Percentiles rank a stretch among this genome's conserved stretches.
These are phyloP conservation scores for Coboldia fuscipes DNA, from an alignment of 1,140 invertebrate species.

Conservation along the genomic window DNA sequence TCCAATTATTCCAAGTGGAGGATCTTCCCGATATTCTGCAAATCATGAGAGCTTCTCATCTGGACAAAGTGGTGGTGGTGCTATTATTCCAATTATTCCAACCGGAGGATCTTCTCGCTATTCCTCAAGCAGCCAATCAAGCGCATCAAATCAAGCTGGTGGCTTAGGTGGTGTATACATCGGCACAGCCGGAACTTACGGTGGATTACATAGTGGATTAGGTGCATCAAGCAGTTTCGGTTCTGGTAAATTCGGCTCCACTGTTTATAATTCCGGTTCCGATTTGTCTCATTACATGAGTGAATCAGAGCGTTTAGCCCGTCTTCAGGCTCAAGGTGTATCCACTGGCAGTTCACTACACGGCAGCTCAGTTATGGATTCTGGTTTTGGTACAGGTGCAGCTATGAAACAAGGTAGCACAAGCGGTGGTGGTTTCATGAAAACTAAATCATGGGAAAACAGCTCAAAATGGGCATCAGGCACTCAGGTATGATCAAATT, in stretches of 20 bases:
- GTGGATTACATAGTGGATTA: no score
- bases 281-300: slow-evolving; percentile 5
- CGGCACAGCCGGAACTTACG: no score
- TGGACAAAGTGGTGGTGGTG: no score
- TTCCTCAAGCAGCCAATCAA: no score
- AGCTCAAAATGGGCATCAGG: slow-evolving; percentile 21
- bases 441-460: slow-evolving; percentile 20
- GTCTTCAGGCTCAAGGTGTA: slow-evolving; percentile 7
- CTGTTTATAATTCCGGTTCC: not conserved
- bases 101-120: no score
- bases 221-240: not conserved
- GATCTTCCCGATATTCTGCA: no score
- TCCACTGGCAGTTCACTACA: slow-evolving; percentile 6
- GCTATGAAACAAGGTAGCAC: slow-evolving; percentile 2
- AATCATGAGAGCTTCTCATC: no score
- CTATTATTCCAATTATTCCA: no score
- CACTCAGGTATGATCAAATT: slow-evolving; percentile 12
- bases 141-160: no score
- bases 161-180: no score
- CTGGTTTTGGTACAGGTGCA: slow-evolving; percentile 6
- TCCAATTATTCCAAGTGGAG: no score
- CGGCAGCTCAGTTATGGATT: slow-evolving; percentile 2
- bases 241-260: not conserved
- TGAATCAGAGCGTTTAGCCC: slow-evolving; percentile 8
- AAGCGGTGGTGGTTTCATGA: slow-evolving; percentile 8